phyloP scores from a whole-genome alignment of 2,113 vertebrate species.

The Leucosticte australis region DNA sequence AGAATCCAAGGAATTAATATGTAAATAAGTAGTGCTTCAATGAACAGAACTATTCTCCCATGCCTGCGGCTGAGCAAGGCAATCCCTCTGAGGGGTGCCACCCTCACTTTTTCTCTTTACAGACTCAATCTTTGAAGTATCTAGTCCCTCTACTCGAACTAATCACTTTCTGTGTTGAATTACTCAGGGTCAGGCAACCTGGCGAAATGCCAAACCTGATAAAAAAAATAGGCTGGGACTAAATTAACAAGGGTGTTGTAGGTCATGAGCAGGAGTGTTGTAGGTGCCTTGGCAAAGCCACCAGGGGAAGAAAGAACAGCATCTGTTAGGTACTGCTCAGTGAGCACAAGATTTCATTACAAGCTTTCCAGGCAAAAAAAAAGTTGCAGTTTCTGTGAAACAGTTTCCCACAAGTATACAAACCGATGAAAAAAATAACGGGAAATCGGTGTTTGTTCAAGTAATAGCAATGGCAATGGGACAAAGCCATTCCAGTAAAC shows the following conservation, averaged over 20 bases:
- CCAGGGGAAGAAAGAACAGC: conserved; percentile 10
- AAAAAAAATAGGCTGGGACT: conserved; percentile 17
- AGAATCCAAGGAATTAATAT: neutral
- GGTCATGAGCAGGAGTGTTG: conserved; percentile 45
- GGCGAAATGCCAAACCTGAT: conserved; percentile 34
- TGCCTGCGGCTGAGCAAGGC: neutral
- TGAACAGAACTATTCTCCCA: neutral
- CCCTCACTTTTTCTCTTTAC: neutral
- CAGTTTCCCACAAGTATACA: neutral
- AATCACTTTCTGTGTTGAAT: conserved; percentile 55
- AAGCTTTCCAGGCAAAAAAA: neutral
- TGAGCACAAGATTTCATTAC: conserved; percentile 31
- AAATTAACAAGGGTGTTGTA: conserved; percentile 59
- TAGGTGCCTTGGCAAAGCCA: conserved; percentile 39
- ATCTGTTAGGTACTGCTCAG: conserved; percentile 42
- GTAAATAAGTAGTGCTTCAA: neutral
- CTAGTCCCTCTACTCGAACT: conserved; percentile 38
- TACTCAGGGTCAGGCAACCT: conserved; percentile 36
- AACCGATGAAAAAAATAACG: neutral
- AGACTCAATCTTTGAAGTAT: conserved; percentile 46
- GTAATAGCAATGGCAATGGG: neutral
- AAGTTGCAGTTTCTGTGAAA: neutral
- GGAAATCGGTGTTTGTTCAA: neutral
- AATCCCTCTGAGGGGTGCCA: neutral
- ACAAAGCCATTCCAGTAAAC: neutral